Base-by-base conservation (phyloP, 2,113 vertebrate species). In the Sphaerodactylus townsendi region DNA sequence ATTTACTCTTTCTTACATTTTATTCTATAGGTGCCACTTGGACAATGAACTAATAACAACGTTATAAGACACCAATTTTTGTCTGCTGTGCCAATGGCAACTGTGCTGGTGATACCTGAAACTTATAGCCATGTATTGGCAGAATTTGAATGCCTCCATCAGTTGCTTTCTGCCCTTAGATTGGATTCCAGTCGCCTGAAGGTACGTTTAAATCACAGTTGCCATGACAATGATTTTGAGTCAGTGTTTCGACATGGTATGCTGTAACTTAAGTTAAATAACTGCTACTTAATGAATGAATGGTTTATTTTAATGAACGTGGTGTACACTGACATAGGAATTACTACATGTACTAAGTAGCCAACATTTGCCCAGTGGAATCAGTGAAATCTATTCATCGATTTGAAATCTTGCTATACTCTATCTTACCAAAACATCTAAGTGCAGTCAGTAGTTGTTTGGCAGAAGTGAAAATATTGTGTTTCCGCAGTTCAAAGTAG, bases 111-210 rank as follows among this genome's bases (percentile, higher is more conserved):
- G 69, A 93, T 98, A 80, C 96, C 97, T 2, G 98, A 99, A 70
- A 91, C 93, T 88, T 95, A 94, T 89, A 97, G 94, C 92, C 97
- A 98, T 91, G 97, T 98, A 3, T 93, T 99, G 92, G 96, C 97
- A 15, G 99, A 99, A 88, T 96, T 99, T 50, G 98, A 99, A 88
- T 97, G 96, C 84, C 95, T 99, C 74, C 97, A 98, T 88, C 97
- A 97, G 0, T 95, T 99, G 82, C 97, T 99, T 35, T 97, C 98
- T 89, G 97, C 97, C 0, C 96, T 99, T n/a, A 96, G 99, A 25
- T 92, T 99, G 73, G 98, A 99, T 93, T 98, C 98, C 1, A 96
- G 96, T 92, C 97, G 98, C 48, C 95, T 99, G 41, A 99, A 98
- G 97, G 98, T 98, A 80, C 95, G 77, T 85, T 91, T 89, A 23